A percentile compares a stretch with the other conserved stretches of the same genome.
Evolutionary conservation across 2,113 vertebrate genomes (phyloP).

Genomic region (Macrotis lagotis): DNA sequence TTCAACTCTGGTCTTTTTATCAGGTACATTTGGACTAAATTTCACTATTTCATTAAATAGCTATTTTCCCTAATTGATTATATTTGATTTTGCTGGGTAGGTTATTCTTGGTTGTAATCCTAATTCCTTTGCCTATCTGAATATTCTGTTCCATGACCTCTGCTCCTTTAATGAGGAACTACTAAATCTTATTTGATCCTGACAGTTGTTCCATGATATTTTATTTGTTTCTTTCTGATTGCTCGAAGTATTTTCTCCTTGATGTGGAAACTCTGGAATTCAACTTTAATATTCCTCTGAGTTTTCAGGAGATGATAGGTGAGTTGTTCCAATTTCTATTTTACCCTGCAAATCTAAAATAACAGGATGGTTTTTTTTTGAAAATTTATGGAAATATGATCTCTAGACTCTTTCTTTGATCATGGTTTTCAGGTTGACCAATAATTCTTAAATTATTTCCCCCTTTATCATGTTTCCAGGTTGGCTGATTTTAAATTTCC

Average conservation of each 20-base stretch:
- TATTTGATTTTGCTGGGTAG: neutral
- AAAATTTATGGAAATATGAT: neutral
- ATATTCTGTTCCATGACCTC: neutral
- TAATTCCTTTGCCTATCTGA: neutral
- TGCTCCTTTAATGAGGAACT: neutral
- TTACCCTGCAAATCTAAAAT: neutral
- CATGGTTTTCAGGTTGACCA: neutral
- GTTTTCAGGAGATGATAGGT: neutral
- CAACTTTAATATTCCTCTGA: neutral
- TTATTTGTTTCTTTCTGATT: neutral
- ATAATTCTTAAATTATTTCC: neutral
- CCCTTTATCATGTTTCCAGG: neutral
- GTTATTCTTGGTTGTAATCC: neutral
- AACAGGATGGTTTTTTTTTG: neutral
- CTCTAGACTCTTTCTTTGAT: neutral
- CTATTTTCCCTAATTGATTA: neutral
- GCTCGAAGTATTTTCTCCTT: neutral
- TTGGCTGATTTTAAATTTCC: neutral
- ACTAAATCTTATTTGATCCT: neutral
- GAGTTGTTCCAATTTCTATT: neutral
- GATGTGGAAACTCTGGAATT: neutral
- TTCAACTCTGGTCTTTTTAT: neutral
- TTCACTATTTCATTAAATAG: neutral
- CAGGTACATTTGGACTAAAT: neutral
- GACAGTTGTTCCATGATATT: neutral